Evolutionary conservation across 2,888 invertebrate species (phyloP).

Genomic region (Tipula lateralis): DNA sequence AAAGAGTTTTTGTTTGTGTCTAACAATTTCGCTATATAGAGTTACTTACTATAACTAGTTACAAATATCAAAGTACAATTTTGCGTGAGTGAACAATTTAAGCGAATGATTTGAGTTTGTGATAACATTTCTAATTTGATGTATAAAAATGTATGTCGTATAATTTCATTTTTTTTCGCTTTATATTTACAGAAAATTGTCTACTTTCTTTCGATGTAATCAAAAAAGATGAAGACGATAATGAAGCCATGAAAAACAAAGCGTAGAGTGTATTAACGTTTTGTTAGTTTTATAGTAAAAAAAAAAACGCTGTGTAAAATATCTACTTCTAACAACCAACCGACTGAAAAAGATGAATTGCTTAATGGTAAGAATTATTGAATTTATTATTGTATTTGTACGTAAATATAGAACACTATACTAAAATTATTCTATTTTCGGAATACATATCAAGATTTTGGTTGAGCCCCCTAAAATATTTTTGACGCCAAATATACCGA

Average conservation of each 20-base stretch:
- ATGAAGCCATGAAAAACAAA: background rate
- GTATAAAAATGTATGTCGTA: no score
- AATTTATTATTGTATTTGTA: background rate
- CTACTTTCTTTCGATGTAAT: background rate
- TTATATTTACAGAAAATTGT: background rate
- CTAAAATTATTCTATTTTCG: background rate
- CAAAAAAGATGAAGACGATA: background rate
- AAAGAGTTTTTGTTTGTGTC: background rate
- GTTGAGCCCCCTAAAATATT: background rate
- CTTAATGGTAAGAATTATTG: slow-evolving; percentile 15
- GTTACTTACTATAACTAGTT: background rate
- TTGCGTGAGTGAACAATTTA: background rate
- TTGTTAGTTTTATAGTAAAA: background rate
- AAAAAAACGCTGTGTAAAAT: background rate
- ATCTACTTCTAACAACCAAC: background rate
- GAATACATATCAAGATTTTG: background rate
- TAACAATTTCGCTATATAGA: background rate
- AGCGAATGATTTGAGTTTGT: background rate
- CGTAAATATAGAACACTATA: background rate
- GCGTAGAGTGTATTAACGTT: background rate
- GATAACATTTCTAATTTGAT: background rate
- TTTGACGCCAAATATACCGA: background rate
- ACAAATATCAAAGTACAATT: background rate
- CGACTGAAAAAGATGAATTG: background rate
- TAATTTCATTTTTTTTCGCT: background rate